A percentile compares a stretch with the other conserved stretches of the same genome.
Conservation (phyloP, 2,888 invertebrate species). For the Parthenolecanium corni region DNA sequence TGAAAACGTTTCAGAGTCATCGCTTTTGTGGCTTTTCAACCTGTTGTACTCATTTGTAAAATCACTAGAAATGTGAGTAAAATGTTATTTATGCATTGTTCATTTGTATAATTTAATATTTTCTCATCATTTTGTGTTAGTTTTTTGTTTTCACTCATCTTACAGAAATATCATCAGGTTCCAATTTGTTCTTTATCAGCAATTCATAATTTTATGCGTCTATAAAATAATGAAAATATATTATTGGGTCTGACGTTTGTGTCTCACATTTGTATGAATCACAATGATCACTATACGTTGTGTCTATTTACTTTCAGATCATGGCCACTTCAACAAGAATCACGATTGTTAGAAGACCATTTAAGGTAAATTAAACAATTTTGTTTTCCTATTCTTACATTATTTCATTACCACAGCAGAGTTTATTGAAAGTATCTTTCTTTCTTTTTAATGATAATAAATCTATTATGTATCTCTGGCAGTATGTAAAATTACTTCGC, state of each 20-base stretch:
- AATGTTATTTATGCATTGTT: no score
- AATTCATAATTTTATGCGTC: not conserved
- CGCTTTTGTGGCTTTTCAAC: no score
- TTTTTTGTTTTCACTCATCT: not conserved
- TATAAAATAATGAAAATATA: no score
- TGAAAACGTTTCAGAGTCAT: no score
- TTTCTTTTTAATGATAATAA: no score
- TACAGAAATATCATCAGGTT: not conserved
- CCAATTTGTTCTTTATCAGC: not conserved
- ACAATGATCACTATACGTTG: not conserved
- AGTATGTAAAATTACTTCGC: no score
- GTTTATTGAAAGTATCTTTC: no score
- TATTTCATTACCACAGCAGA: not conserved
- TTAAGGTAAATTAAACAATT: conserved; percentile 1
- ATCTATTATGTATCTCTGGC: not conserved
- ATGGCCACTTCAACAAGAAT: conserved; percentile 16
- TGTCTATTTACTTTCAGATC: not conserved
- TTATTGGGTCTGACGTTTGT: not conserved
- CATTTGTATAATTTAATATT: no score
- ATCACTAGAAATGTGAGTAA: no score
- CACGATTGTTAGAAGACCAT: conserved; percentile 6
- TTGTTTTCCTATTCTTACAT: no score
- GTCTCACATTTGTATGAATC: no score
- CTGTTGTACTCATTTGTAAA: no score
- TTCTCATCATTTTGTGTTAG: not conserved